Percentiles rank a stretch among this genome's conserved stretches.
Evolutionary conservation across 64 coral and sea anemone genomes (phyloP).

Genomic region (Anthopleura sola): DNA sequence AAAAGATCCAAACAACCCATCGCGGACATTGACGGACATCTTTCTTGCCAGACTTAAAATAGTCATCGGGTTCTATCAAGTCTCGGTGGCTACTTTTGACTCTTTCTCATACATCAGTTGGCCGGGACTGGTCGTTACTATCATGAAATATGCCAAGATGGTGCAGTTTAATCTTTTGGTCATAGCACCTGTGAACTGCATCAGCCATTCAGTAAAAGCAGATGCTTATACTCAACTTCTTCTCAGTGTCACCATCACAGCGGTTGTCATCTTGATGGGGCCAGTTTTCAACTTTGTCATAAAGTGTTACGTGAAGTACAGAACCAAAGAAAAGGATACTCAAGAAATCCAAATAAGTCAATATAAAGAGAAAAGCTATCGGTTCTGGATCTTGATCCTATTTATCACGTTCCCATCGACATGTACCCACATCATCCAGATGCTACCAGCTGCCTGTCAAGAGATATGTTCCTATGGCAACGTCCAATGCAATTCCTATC

Average conservation of each 20-base stretch:
- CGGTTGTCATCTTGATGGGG: neutral
- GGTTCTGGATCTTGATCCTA: neutral
- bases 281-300: neutral
- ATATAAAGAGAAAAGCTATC: neutral
- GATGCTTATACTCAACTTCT: neutral
- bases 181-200: constrained; percentile 3
- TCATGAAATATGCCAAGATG: constrained; percentile 10
- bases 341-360: neutral
- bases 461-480: neutral
- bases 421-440: neutral
- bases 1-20: neutral
- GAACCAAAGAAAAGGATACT: neutral
- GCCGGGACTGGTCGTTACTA: neutral
- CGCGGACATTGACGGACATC: constrained; percentile 19
- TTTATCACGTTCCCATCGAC: constrained; percentile 28
- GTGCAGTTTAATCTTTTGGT: constrained; percentile 12
- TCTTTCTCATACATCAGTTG: neutral
- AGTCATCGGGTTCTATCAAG: constrained; percentile 71
- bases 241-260: neutral
- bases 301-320: neutral
- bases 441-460: constrained; percentile 16
- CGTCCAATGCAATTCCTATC: neutral
- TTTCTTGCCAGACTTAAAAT: constrained; percentile 52
- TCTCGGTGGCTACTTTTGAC: neutral
- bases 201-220: neutral